These are phyloP conservation scores for Heloderma charlesbogerti DNA, from an alignment of 2,113 vertebrate species.

Conservation along the genomic window DNA sequence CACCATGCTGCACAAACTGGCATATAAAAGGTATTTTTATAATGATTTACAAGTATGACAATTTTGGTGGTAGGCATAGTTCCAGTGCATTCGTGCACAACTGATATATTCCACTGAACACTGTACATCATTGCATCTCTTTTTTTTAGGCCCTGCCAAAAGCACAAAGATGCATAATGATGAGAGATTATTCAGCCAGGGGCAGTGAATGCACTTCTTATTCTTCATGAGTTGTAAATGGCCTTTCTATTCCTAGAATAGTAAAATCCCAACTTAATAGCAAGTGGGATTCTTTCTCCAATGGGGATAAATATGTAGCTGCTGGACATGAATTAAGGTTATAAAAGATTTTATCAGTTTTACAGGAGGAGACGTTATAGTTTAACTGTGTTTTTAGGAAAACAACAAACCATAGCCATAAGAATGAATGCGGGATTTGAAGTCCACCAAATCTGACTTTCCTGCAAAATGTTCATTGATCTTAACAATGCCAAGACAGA, in stretches of 20 bases:
- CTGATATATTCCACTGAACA: constrained; percentile 54
- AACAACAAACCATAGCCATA: neutral
- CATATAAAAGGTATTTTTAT: constrained; percentile 47
- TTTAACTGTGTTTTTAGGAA: neutral
- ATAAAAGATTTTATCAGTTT: neutral
- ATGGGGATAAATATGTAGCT: constrained; percentile 37
- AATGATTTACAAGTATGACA: constrained; percentile 41
- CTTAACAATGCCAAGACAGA: neutral
- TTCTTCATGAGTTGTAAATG: neutral
- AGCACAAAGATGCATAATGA: constrained; percentile 20
- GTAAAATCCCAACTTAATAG: constrained; percentile 13
- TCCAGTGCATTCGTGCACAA: constrained; percentile 50
- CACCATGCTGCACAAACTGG: constrained; percentile 32
- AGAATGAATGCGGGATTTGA: neutral
- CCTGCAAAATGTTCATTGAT: neutral
- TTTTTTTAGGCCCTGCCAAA: constrained; percentile 53
- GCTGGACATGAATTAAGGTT: neutral
- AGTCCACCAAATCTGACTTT: neutral
- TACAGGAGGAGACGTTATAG: neutral
- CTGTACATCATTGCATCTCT: neutral
- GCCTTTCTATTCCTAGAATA: constrained; percentile 19
- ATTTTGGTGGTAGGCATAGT: constrained; percentile 15
- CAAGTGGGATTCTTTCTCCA: constrained; percentile 21
- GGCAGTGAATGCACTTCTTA: neutral
- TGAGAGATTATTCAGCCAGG: neutral